These are phyloP conservation scores for Tenualosa ilisha DNA, from an alignment of 2,797 vertebrate species.

Conservation along the genomic window DNA sequence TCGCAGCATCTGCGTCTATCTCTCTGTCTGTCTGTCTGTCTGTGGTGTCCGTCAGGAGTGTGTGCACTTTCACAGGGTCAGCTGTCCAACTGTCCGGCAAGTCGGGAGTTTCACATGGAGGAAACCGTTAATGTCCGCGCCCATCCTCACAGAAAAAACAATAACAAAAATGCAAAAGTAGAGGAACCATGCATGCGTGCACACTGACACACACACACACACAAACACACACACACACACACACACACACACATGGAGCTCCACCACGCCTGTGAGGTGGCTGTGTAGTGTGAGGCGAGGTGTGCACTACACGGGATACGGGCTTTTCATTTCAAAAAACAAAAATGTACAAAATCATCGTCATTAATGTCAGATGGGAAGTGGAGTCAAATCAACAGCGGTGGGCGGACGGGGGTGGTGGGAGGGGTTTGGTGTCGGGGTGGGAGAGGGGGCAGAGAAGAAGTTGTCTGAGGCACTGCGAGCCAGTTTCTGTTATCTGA, in stretches of 20 bases:
- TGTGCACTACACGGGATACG: constrained; percentile 51
- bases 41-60: constrained; percentile 45
- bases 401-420: constrained; percentile 38
- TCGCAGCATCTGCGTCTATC: constrained; percentile 34
- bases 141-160: constrained; percentile 9
- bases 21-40: background rate
- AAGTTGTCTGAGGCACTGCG: constrained; percentile 83
- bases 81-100: background rate
- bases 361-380: constrained; percentile 60
- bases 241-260: constrained; percentile 47
- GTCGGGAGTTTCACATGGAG: constrained; percentile 11
- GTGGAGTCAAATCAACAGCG: constrained; percentile 50
- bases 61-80: background rate
- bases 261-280: constrained; percentile 55
- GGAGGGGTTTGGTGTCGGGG: constrained; percentile 58
- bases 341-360: constrained; percentile 67
- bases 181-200: constrained; percentile 46
- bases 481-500: constrained; percentile 76
- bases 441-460: constrained; percentile 38
- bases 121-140: constrained; percentile 21
- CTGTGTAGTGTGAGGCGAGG: constrained; percentile 46
- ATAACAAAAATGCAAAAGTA: constrained; percentile 46
- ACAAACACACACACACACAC: constrained; percentile 22
- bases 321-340: constrained; percentile 49
- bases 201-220: constrained; percentile 24